Evolutionary conservation across 2,888 invertebrate genomes (phyloP).

Genomic region (Autographa pulchrina): DNA sequence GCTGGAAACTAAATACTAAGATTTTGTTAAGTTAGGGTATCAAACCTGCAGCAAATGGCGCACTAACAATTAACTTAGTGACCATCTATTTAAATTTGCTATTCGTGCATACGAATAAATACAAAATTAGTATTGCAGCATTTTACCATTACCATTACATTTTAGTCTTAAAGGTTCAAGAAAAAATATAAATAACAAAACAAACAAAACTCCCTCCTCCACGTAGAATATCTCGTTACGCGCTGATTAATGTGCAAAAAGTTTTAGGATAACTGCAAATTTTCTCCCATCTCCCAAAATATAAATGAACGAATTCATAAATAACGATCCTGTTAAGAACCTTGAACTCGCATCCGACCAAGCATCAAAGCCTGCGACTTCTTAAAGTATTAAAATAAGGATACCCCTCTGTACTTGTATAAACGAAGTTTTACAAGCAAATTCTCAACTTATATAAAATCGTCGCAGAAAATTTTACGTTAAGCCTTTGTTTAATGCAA

Average conservation of each 20-base stretch:
- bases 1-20: no score
- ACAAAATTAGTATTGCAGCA: no score
- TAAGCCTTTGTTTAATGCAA: slow-evolving; percentile 18
- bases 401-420: slow-evolving; percentile 52
- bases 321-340: slow-evolving; percentile 61
- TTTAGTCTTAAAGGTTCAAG: background rate
- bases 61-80: no score
- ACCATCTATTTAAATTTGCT: no score
- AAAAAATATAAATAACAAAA: slow-evolving; percentile 26
- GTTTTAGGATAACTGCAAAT: slow-evolving; percentile 58
- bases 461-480: slow-evolving; percentile 19
- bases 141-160: no score
- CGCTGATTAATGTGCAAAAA: slow-evolving; percentile 56
- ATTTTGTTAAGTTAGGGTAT: no score
- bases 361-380: slow-evolving; percentile 65
- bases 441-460: slow-evolving; percentile 50
- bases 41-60: no score
- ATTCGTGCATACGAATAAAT: no score
- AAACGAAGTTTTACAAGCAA: slow-evolving; percentile 41
- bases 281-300: slow-evolving; percentile 60
- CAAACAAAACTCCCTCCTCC: slow-evolving; percentile 28
- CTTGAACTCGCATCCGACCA: slow-evolving; percentile 59
- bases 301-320: slow-evolving; percentile 62
- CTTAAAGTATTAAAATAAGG: slow-evolving; percentile 66
- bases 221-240: slow-evolving; percentile 40